Conservation (phyloP, 2,888 invertebrate genomes). For the Selenia dentaria region DNA sequence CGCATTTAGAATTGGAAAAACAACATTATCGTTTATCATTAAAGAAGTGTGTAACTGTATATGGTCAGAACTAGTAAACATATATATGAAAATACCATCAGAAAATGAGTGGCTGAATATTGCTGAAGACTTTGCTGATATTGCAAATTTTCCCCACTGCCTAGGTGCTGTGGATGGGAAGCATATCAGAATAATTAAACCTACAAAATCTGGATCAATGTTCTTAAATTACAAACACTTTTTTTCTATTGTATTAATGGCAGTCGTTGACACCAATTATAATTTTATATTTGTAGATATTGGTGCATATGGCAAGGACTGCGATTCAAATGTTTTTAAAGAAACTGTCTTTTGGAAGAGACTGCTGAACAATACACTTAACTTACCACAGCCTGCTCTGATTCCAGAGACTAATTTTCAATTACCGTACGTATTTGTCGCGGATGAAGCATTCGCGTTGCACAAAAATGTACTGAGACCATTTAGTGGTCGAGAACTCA, state of each 20-base stretch:
- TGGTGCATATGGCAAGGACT: too few relatives aligned
- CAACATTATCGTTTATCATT: slow-evolving; percentile 1
- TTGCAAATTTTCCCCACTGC: slow-evolving; percentile 16
- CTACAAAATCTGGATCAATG: slow-evolving; percentile 11
- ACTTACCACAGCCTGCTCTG: slow-evolving; percentile 4
- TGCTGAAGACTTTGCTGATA: slow-evolving; percentile 13
- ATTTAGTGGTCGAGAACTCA: slow-evolving; percentile 1
- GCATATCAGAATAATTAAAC: slow-evolving; percentile 16
- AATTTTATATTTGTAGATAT: too few relatives aligned
- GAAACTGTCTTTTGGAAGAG: slow-evolving; percentile 15
- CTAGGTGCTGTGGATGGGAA: slow-evolving; percentile 17
- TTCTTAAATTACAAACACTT: too few relatives aligned
- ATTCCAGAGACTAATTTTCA: not conserved
- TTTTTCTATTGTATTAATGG: too few relatives aligned
- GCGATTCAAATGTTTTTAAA: too few relatives aligned
- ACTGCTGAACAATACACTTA: slow-evolving; percentile 16
- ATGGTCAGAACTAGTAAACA: slow-evolving; percentile 3
- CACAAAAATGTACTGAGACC: slow-evolving; percentile 8
- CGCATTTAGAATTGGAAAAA: slow-evolving; percentile 17
- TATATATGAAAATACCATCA: slow-evolving; percentile 8
- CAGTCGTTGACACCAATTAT: too few relatives aligned
- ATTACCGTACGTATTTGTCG: not conserved
- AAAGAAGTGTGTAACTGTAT: not conserved
- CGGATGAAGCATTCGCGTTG: slow-evolving; percentile 10
- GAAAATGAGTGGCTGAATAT: slow-evolving; percentile 18